Base-by-base conservation (phyloP, 2,888 invertebrate genomes). In the Brachylomia viminalis region DNA sequence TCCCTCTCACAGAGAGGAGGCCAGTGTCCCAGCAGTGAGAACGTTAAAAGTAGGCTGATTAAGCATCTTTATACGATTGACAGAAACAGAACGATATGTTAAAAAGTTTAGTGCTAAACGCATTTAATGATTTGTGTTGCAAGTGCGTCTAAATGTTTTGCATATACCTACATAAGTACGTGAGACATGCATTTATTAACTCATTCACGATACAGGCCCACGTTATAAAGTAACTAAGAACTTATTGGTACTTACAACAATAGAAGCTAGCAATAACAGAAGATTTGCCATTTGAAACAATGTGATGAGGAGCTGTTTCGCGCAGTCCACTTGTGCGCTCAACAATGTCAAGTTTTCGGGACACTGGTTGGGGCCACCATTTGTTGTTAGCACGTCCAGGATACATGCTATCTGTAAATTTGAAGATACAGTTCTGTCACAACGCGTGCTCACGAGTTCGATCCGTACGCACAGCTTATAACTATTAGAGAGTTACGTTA, bases 201-300 rank as follows among this genome's bases (percentile, higher is more conserved):
- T 38, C 38, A 38, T 38, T 8, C 38, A 38, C 42, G 42, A 42
- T 42, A 42, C 8, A 42, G 42, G 42, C 42, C 42, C 10, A 42
- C 10, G 42, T 42, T 42, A 10, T 10, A 1, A 10, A 42, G 42
- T 42, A 7, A 42, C 42, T 42, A 42, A 42, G 42, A 10, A 42
- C 1, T 42, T 42, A 42, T 42, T 42, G 10, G 42, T 42, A 68
- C 94, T 92, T 73, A 95, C 95, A 79, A 93, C 77, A 20, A 93
- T 64, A 27, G 92, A 90, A 27, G 93, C 93, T 0, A 94, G 75
- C 2, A 95, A 80, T 49, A 95, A 89, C 30, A 94, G 61, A 17
- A 93, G 47, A 69, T 94, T 95, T 3, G 95, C 95, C 80, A 92
- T 86, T 72, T 93, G 93, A 84, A 93, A 95, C 52, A 94, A 64